Evolutionary conservation across 2,113 vertebrate species (phyloP).

Genomic region (Nyctibius bracteatus): DNA sequence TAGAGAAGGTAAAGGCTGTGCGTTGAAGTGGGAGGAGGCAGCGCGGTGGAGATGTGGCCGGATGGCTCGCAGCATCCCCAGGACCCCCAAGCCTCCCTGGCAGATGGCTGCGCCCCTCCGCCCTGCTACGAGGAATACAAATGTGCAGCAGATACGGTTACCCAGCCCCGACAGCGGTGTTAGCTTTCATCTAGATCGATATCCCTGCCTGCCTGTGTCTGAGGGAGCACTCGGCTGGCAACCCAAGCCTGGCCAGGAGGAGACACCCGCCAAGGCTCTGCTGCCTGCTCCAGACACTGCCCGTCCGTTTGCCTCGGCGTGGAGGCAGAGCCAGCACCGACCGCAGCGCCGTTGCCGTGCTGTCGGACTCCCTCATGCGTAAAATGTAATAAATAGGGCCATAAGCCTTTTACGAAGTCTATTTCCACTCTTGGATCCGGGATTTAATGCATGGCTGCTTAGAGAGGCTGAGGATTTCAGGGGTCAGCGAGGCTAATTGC

Average conservation of each 20-base stretch:
- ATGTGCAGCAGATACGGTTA: constrained; percentile 13
- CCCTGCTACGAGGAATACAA: constrained; percentile 36
- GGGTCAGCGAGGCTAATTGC: constrained; percentile 76
- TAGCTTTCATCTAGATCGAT: constrained; percentile 54
- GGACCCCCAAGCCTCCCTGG: not conserved
- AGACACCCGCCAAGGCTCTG: not conserved
- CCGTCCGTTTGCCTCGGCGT: not conserved
- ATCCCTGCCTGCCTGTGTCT: constrained; percentile 11
- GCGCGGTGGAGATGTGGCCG: rapidly evolving
- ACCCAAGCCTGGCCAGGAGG: not conserved
- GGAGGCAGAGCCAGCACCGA: not conserved
- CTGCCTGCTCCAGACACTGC: not conserved
- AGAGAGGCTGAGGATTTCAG: constrained; percentile 68
- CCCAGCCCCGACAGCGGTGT: not conserved
- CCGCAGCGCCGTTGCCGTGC: not conserved
- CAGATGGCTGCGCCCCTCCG: constrained; percentile 48
- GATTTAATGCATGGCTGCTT: constrained; percentile 78
- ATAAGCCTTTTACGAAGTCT: constrained; percentile 76
- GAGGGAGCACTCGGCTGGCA: not conserved
- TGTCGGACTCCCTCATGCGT: constrained; percentile 37
- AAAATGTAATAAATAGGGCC: constrained; percentile 72
- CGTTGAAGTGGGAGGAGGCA: not conserved
- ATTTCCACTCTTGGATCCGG: constrained; percentile 73
- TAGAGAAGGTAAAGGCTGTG: not conserved
- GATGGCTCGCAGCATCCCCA: not conserved